Evolutionary conservation across 2,797 vertebrate genomes (phyloP), one percentile per base, ranked within the genome.

Genomic region (Typhlichthys eigenmanni): DNA sequence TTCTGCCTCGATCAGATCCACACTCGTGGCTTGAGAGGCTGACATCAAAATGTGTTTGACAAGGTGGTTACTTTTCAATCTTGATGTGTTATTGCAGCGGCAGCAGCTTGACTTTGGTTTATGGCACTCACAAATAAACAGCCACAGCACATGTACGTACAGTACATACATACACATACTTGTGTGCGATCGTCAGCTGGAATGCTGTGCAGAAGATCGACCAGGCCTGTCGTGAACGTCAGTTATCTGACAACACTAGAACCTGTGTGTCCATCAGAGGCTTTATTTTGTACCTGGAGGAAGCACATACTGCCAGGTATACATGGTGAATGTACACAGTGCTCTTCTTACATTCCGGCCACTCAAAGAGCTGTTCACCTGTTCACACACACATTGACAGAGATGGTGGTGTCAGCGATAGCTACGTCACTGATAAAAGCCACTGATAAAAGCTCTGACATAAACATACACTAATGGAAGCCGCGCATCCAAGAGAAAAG

Each of bases 1-100:
- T 76, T 77, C 64, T 67, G 52, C 8, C 64, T 60, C 46, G 76
- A 66, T 57, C 81, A 71, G 46, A 73, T 85, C 19, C 67, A 76
- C 60, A 66, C 48, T 62, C 51, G 32, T 76, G 63, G 68, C 19
- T 32, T 79, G 71, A 61, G 67, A 62, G 55, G 6, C 46, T 63
- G 12, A 60, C 69, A 64, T 29, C 19, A 19, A 2, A 19, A 2
- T 19, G 19, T 19, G 19, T 19, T 19, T 19, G 19, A 19, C 19
- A 19, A 19, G 19, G 19, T 19, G 19, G 19, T 19, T 19, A 19
- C 19, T 19, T 19, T 19, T 19, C 2, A 19, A 19, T 19, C 60
- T 76, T 69, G 67, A 76, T 56, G 62, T 68, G 32, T 64, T 54
- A 55, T 58, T 62, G 24, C 1, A 10, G 13, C 6, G 57, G 63